These are phyloP conservation scores for Megaleporinus macrocephalus DNA, from an alignment of 2,113 vertebrate genomes.

Conservation along the genomic window DNA sequence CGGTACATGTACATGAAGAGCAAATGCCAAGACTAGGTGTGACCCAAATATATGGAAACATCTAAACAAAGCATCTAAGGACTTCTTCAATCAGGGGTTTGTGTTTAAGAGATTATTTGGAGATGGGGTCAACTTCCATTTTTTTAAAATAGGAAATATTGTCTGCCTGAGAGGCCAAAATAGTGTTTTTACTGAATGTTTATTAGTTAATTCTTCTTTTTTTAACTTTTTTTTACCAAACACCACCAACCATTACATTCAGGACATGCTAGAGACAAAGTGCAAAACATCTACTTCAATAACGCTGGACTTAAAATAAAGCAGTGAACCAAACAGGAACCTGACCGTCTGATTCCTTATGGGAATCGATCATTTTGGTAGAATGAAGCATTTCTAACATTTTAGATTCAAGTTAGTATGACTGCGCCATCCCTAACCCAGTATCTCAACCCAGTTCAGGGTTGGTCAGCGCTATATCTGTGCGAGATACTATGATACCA, in stretches of 20 bases:
- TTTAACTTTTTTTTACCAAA: slow-evolving; percentile 17
- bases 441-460: not conserved
- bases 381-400: not conserved
- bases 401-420: not conserved
- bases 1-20: not conserved
- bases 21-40: not conserved
- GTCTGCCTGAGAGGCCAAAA: too few relatives aligned
- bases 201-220: too few relatives aligned
- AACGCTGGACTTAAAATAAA: slow-evolving; percentile 26
- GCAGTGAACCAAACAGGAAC: not conserved
- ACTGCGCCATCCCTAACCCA: not conserved
- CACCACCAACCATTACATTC: slow-evolving; percentile 44
- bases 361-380: not conserved
- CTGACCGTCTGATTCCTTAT: slow-evolving; percentile 24
- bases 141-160: too few relatives aligned
- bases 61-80: not conserved
- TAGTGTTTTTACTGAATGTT: too few relatives aligned
- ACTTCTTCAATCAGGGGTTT: slow-evolving; percentile 3
- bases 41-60: not conserved
- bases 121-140: too few relatives aligned
- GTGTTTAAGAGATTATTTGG: not conserved
- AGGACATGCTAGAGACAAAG: slow-evolving; percentile 47
- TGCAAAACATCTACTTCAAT: slow-evolving; percentile 47
- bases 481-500: slow-evolving; percentile 24
- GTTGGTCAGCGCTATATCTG: slow-evolving; percentile 13